Evolutionary conservation across 2,797 vertebrate species (phyloP), one percentile per base, ranked within the genome.

Genomic region (Girardinus metallicus): DNA sequence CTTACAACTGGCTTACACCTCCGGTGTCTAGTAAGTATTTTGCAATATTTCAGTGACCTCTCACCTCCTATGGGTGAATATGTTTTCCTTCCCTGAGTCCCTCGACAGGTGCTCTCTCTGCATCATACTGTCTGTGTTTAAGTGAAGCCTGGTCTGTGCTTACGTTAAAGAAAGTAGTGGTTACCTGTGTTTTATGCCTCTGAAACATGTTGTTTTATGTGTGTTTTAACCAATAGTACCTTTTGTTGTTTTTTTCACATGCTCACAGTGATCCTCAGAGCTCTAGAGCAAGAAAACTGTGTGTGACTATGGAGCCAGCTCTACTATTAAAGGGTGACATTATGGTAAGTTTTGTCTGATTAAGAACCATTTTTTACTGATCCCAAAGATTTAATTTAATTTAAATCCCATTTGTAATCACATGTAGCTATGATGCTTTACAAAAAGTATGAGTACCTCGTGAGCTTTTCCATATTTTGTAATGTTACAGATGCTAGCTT

Each of bases 271-370:
- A 96, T 83, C 90, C 96, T 51, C 93, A 96, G 82, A 94, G 93
- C 75, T 94, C 96, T 31, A 90, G 95, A 85, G 90, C 94, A 75
- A 94, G 96, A 88, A 97, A 95, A 82, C 92, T 98, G 74, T 96
- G 96, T 88, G 95, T 99, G 81, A 96, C 94, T 60, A 90, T 98
- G 83, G 96, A 98, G 86, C 97, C 97, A 55, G 97, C 97, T 1
- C 95, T 98, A 16, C 95, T 97, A 79, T 92, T 99, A 78, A 98
- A 99, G 88, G 98, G 97, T 18, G 98, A 98, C 77, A 96, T 99
- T 82, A 96, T 98, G 98, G 97, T 99, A 90, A 96, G 96, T 83
- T 78, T 77, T 23, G 43, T 62, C 29, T 53, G 39, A 46, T 77
- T 1, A 11, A 74, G 44, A 76, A 77, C 68, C 78, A 10, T 64